A percentile compares a stretch with the other conserved stretches of the same genome.
phyloP scores from a whole-genome alignment of 1,140 invertebrate genomes.

The Andricus grossulariae region DNA sequence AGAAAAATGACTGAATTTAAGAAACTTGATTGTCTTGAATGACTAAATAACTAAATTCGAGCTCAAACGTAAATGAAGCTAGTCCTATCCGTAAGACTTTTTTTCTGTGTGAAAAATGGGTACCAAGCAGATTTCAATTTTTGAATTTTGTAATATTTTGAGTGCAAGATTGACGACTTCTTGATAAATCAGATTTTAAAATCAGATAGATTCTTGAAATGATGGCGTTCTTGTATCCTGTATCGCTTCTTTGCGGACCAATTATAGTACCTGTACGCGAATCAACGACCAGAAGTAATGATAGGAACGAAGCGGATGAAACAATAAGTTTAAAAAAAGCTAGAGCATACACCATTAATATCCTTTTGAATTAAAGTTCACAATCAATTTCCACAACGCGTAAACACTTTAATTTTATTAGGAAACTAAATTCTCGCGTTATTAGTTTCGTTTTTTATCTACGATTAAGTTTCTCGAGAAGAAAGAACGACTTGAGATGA shows the following conservation, averaged over 20 bases:
- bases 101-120: too few relatives aligned
- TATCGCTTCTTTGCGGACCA: slow-evolving; percentile 1
- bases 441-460: neutral
- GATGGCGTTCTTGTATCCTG: neutral
- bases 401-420: neutral
- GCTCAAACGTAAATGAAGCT: too few relatives aligned
- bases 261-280: slow-evolving; percentile 13
- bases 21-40: too few relatives aligned
- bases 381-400: slow-evolving; percentile 1
- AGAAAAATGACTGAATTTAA: too few relatives aligned
- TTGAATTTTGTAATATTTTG: too few relatives aligned
- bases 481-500: neutral
- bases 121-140: too few relatives aligned
- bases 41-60: too few relatives aligned
- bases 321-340: slow-evolving; percentile 4
- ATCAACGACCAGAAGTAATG: neutral
- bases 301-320: slow-evolving; percentile 23
- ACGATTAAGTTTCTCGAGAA: neutral
- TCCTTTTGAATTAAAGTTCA: neutral
- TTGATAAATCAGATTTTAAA: neutral
- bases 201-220: neutral
- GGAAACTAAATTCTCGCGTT: neutral
- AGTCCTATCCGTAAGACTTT: too few relatives aligned
- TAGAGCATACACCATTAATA: neutral
- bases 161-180: too few relatives aligned